phyloP scores from a whole-genome alignment of 2,888 invertebrate genomes.

The Noctua fimbriata region DNA sequence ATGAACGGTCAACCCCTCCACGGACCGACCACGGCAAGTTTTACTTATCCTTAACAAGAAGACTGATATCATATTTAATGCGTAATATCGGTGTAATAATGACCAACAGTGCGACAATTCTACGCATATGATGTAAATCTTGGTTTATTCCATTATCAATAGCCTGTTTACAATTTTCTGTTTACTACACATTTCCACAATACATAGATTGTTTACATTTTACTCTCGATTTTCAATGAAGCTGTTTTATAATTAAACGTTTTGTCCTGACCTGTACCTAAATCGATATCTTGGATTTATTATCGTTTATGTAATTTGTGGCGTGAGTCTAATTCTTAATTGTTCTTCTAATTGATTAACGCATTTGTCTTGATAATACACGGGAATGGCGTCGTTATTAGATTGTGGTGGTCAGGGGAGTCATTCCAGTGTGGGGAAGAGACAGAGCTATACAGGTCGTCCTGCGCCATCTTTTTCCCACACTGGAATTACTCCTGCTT shows the following conservation, averaged over 20 bases:
- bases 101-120: not conserved
- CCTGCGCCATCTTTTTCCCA: no score
- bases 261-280: slow-evolving; percentile 8
- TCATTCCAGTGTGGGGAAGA: no score
- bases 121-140: slow-evolving; percentile 7
- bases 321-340: not conserved
- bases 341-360: slow-evolving; percentile 8
- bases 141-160: slow-evolving; percentile 41
- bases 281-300: not conserved
- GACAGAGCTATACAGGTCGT: no score
- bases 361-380: slow-evolving; percentile 7
- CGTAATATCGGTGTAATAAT: not conserved
- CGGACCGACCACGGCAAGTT: not conserved
- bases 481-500: no score
- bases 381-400: not conserved
- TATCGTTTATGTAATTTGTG: slow-evolving; percentile 13
- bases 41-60: not conserved
- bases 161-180: slow-evolving; percentile 18
- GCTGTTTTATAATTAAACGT: slow-evolving; percentile 26
- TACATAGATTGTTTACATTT: slow-evolving; percentile 9
- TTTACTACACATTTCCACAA: slow-evolving; percentile 23
- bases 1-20: not conserved
- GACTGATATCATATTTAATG: not conserved
- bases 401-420: not conserved
- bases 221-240: slow-evolving; percentile 4